Conservation (phyloP, 2,797 vertebrate genomes). For the Pangasius sanitwongsei region DNA sequence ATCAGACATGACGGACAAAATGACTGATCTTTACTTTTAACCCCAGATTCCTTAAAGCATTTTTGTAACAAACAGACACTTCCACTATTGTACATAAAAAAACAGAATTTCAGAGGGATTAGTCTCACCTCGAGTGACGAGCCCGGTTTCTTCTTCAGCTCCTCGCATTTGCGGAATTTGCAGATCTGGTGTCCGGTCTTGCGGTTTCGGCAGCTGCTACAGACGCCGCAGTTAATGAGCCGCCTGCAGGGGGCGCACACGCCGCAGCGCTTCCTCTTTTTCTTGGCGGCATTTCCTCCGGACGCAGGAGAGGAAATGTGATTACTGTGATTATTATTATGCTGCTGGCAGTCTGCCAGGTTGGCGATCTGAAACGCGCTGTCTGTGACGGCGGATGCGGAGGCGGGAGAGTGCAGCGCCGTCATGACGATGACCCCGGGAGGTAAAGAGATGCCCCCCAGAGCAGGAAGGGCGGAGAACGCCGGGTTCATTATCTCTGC, state of each 20-base stretch:
- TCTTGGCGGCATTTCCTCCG: slow-evolving; percentile 94
- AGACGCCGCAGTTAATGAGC: slow-evolving; percentile 99
- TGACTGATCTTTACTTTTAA: neutral
- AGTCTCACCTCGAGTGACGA: slow-evolving; percentile 95
- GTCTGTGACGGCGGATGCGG: slow-evolving; percentile 95
- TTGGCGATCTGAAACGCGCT: slow-evolving; percentile 99
- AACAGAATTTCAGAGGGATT: slow-evolving; percentile 39
- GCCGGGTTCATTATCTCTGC: slow-evolving; percentile 97
- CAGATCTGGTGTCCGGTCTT: slow-evolving; percentile 99
- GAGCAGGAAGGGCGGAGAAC: slow-evolving; percentile 94
- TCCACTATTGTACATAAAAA: neutral
- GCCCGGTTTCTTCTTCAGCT: slow-evolving; percentile 98
- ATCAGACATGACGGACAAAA: neutral
- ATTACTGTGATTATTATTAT: slow-evolving; percentile 69
- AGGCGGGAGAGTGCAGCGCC: slow-evolving; percentile 96
- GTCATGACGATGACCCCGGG: slow-evolving; percentile 99
- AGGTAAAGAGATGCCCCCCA: slow-evolving; percentile 97
- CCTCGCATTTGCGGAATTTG: slow-evolving; percentile 99
- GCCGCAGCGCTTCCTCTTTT: slow-evolving; percentile 98
- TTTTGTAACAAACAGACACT: neutral
- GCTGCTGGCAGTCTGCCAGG: slow-evolving; percentile 98
- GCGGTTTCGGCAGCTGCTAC: slow-evolving; percentile 99
- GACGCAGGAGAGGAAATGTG: slow-evolving; percentile 81
- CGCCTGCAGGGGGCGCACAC: slow-evolving; percentile 98
- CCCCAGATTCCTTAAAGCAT: neutral